phyloP scores from a whole-genome alignment of 2,888 invertebrate genomes.

The Ectemnius continuus region DNA sequence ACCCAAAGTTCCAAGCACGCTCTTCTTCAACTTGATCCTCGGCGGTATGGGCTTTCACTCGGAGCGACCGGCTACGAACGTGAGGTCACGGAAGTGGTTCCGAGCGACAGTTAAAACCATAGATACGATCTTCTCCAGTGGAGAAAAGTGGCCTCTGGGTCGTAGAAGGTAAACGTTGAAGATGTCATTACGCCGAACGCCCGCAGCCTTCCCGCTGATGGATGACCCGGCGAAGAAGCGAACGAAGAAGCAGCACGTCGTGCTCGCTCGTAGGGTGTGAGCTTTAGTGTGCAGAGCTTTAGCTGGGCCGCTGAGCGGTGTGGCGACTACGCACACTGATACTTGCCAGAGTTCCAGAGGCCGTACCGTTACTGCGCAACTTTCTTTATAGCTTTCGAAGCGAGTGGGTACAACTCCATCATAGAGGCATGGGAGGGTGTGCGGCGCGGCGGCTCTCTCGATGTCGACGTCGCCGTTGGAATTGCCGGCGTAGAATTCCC shows the following conservation, averaged over 20 bases:
- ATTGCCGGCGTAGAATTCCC: constrained; percentile 34
- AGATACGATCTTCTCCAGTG: constrained; percentile 44
- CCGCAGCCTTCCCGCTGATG: constrained; percentile 24
- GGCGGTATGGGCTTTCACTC: not conserved
- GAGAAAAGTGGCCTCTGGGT: constrained; percentile 42
- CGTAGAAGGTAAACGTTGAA: constrained; percentile 39
- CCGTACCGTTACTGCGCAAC: constrained; percentile 40
- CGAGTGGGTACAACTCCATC: constrained; percentile 51
- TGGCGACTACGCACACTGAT: no score
- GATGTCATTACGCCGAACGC: constrained; percentile 42
- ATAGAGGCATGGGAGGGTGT: constrained; percentile 33
- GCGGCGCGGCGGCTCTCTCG: constrained; percentile 10
- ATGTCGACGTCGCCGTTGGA: not conserved
- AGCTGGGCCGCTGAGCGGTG: no score
- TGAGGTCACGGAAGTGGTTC: not conserved
- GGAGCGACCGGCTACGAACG: not conserved
- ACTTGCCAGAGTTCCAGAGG: no score
- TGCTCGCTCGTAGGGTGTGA: not conserved
- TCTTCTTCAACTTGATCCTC: not conserved
- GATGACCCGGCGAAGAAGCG: constrained; percentile 24
- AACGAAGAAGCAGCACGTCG: not conserved
- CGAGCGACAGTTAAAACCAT: constrained; percentile 37
- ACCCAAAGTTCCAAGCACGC: not conserved
- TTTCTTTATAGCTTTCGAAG: constrained; percentile 53
- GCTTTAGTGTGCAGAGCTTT: no score